Percentiles rank a stretch among this genome's conserved stretches.
Evolutionary conservation across 2,797 vertebrate species (phyloP).

Genomic region (Austrolebias charrua): DNA sequence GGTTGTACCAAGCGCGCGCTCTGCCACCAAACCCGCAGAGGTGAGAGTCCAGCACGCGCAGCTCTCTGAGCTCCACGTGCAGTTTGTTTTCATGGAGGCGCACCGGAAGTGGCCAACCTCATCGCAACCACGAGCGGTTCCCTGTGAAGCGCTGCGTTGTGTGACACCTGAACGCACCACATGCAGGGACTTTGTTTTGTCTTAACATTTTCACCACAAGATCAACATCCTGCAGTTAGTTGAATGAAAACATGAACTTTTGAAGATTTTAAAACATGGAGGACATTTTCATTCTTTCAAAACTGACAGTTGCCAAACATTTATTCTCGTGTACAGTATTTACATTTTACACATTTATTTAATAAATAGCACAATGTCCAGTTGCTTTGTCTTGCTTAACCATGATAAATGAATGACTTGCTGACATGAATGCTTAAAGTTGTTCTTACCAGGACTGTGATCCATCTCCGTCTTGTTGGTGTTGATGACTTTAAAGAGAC

Average conservation of each 20-base stretch:
- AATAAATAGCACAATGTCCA: too few species aligned
- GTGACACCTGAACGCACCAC: neutral
- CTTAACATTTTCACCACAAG: neutral
- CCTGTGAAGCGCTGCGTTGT: constrained; percentile 2
- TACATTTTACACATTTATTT: too few species aligned
- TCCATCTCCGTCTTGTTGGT: constrained; percentile 72
- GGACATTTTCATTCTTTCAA: too few species aligned
- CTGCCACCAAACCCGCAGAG: neutral
- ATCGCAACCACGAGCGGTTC: constrained; percentile 18
- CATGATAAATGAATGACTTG: neutral
- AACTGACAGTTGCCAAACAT: neutral
- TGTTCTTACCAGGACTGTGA: constrained; percentile 72
- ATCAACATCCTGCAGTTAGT: too few species aligned
- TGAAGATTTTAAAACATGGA: neutral
- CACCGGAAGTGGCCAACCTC: constrained; percentile 69
- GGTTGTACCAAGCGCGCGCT: neutral
- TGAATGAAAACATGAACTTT: too few species aligned
- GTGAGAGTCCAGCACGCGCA: neutral
- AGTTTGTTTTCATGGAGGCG: constrained; percentile 78
- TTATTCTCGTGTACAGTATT: too few species aligned
- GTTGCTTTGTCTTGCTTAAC: neutral
- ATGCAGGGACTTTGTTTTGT: too few species aligned
- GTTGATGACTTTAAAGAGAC: constrained; percentile 17
- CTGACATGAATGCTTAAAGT: constrained; percentile 7
- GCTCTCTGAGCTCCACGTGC: constrained; percentile 71